Evolutionary conservation across 1,140 invertebrate genomes (phyloP).

Genomic region (Hyphantria cunea): DNA sequence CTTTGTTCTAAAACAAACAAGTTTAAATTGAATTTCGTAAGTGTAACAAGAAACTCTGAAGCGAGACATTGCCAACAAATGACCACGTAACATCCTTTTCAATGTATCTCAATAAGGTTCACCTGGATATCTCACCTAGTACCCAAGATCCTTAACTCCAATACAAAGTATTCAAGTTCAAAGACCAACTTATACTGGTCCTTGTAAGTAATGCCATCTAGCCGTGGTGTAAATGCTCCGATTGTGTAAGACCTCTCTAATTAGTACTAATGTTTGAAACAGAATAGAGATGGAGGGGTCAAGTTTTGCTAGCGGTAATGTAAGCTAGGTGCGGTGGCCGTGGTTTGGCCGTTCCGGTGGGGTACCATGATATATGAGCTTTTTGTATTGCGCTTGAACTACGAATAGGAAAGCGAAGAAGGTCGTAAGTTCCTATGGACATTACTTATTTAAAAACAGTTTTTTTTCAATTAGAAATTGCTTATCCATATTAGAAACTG

Average conservation of each 20-base stretch:
- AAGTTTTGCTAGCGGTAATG: conserved; percentile 39
- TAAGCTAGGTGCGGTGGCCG: conserved; percentile 45
- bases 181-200: conserved; percentile 4
- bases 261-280: background rate
- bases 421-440: conserved; percentile 4
- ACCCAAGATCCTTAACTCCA: background rate
- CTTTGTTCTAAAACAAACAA: too few species aligned
- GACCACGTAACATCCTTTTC: conserved; percentile 24
- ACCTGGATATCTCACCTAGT: conserved; percentile 2
- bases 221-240: too few species aligned
- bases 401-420: conserved; percentile 38
- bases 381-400: conserved; percentile 58
- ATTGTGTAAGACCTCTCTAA: too few species aligned
- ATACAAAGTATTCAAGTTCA: background rate
- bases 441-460: too few species aligned
- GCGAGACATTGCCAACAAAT: conserved; percentile 13
- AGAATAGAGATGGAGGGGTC: conserved; percentile 13
- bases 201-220: background rate
- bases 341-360: conserved; percentile 64
- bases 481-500: too few species aligned
- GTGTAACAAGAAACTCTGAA: conserved; percentile 14
- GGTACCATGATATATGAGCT: conserved; percentile 55
- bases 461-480: too few species aligned
- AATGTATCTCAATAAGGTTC: conserved; percentile 10
- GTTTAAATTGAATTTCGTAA: conserved; percentile 13